Conservation (phyloP, 2,797 vertebrate species). For the Darevskia mixta region DNA sequence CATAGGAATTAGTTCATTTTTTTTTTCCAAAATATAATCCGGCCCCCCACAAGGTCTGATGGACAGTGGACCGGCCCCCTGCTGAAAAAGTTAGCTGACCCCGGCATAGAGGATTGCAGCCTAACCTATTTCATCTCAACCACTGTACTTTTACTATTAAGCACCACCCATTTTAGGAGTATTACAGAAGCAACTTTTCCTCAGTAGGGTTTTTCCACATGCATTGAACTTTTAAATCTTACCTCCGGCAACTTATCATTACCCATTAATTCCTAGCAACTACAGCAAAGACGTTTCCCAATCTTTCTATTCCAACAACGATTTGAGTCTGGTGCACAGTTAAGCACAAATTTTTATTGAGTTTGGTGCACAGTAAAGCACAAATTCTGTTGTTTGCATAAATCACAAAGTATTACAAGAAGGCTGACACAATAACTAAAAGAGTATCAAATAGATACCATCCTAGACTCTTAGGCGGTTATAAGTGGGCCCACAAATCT, state of each 20-base stretch:
- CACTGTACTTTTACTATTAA: constrained; percentile 6
- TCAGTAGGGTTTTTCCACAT: neutral
- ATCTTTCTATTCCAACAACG: neutral
- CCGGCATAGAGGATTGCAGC: neutral
- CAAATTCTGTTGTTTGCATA: neutral
- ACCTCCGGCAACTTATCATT: neutral
- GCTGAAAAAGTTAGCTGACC: too few species aligned
- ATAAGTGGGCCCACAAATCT: neutral
- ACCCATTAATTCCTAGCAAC: neutral
- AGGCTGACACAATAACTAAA: neutral
- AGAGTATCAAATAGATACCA: neutral
- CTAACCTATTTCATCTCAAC: neutral
- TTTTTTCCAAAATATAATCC: too few species aligned
- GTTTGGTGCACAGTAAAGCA: neutral
- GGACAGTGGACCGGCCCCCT: too few species aligned
- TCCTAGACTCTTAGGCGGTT: neutral
- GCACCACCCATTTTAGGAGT: accelerated
- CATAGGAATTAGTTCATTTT: too few species aligned
- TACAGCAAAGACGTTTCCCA: neutral
- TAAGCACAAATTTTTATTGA: too few species aligned
- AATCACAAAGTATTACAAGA: constrained; percentile 7
- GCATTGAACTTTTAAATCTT: neutral
- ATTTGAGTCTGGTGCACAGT: neutral
- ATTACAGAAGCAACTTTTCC: neutral
- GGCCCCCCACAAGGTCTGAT: too few species aligned